These are phyloP conservation scores for Hermetia illucens DNA, from an alignment of 1,140 invertebrate species.

Conservation along the genomic window DNA sequence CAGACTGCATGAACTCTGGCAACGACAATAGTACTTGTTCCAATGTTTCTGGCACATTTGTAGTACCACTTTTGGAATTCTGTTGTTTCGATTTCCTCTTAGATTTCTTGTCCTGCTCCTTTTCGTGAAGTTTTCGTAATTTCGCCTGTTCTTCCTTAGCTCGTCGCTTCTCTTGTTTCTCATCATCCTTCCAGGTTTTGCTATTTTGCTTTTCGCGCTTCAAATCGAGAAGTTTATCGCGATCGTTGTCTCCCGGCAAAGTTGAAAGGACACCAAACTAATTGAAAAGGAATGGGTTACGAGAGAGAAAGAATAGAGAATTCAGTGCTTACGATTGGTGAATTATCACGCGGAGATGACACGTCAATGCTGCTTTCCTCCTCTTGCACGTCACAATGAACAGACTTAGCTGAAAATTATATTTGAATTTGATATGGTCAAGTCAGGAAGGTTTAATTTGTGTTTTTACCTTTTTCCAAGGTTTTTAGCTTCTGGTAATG, in stretches of 20 bases:
- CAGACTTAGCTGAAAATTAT: conserved; percentile 6
- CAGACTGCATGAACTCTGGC: conserved; percentile 47
- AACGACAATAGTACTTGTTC: conserved; percentile 32
- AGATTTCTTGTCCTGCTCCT: conserved; percentile 60
- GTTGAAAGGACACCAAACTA: conserved; percentile 46
- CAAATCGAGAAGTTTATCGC: conserved; percentile 42
- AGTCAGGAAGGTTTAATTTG: no score
- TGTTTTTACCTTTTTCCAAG: conserved; percentile 21
- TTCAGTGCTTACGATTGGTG: conserved; percentile 41
- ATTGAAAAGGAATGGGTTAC: conserved; percentile 6
- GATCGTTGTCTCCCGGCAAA: conserved; percentile 39
- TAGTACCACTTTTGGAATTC: conserved; percentile 31
- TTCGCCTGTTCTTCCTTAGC: conserved; percentile 53
- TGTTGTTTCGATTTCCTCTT: conserved; percentile 46
- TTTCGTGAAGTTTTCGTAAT: conserved; percentile 51
- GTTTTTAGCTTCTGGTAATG: conserved; percentile 27
- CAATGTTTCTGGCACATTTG: conserved; percentile 27
- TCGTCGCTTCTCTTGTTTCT: conserved; percentile 57
- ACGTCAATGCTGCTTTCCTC: conserved; percentile 54
- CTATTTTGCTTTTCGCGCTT: conserved; percentile 57
- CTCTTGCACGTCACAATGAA: conserved; percentile 39
- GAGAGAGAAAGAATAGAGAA: conserved; percentile 1
- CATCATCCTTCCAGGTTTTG: conserved; percentile 58
- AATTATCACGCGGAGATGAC: conserved; percentile 51
- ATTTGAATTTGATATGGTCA: conserved; percentile 1